Evolutionary conservation across 2,888 invertebrate species (phyloP).

Genomic region (Drosophila demipolita): DNA sequence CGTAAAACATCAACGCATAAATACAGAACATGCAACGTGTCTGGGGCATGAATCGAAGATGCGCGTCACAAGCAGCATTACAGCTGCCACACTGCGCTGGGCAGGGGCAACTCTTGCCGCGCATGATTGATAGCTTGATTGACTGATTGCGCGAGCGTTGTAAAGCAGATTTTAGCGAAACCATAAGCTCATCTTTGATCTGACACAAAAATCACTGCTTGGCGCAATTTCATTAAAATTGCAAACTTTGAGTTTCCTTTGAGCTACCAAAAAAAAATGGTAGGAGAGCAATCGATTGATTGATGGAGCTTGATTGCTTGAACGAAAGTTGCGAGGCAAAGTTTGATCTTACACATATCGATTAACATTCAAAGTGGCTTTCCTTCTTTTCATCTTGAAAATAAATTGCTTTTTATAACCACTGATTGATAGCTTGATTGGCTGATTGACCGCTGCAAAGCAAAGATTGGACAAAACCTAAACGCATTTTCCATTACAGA

Average conservation of each 20-base stretch:
- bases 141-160: constrained; percentile 23
- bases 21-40: constrained; percentile 64
- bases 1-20: constrained; percentile 81
- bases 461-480: not conserved
- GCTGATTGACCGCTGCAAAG: not conserved
- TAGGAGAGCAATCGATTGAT: not conserved
- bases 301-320: not conserved
- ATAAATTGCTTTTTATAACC: not conserved
- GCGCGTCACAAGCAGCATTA: constrained; percentile 38
- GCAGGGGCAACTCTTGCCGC: constrained; percentile 8
- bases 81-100: constrained; percentile 40
- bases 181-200: not conserved
- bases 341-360: not conserved
- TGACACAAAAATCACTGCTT: not conserved
- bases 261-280: not conserved
- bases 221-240: constrained; percentile 2
- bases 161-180: not conserved
- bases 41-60: constrained; percentile 39
- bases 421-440: not conserved
- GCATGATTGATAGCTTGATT: constrained; percentile 31
- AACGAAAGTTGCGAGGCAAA: not conserved
- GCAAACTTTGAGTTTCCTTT: not conserved
- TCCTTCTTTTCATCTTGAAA: not conserved
- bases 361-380: not conserved
- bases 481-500: not conserved